These are phyloP conservation scores for Lasiurus borealis DNA, from an alignment of 2,113 vertebrate species.

Conservation along the genomic window DNA sequence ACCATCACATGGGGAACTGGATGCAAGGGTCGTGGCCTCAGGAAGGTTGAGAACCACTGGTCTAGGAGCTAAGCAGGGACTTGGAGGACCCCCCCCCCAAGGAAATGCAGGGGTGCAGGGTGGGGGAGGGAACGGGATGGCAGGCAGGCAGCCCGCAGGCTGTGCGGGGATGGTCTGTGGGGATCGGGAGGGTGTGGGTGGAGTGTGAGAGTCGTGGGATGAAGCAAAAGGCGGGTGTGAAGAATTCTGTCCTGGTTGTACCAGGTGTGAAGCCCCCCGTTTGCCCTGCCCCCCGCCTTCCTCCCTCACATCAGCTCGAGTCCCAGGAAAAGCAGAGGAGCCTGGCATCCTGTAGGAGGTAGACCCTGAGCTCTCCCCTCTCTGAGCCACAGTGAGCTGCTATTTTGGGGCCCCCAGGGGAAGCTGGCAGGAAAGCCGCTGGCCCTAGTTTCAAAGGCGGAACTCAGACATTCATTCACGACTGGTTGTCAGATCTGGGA, in stretches of 20 bases:
- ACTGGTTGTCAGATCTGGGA: neutral
- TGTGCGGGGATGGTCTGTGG: neutral
- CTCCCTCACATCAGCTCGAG: neutral
- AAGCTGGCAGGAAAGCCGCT: slow-evolving; percentile 7
- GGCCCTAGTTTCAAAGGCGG: neutral
- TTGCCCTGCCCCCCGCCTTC: neutral
- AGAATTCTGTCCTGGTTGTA: neutral
- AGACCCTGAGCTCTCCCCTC: neutral
- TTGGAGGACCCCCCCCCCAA: neutral
- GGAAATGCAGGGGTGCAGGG: neutral
- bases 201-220: too few species aligned
- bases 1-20: too few species aligned
- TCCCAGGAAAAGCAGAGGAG: neutral
- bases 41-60: too few species aligned
- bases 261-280: neutral
- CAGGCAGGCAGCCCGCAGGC: neutral
- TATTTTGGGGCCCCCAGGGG: slow-evolving; percentile 50
- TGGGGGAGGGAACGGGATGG: too few species aligned
- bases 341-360: neutral
- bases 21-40: too few species aligned
- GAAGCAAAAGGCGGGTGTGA: neutral
- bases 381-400: slow-evolving; percentile 69
- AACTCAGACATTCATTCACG: neutral
- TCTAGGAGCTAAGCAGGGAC: too few species aligned
- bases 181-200: neutral